Conservation (phyloP, 1,140 invertebrate genomes). For the Papilio aristodemus region DNA sequence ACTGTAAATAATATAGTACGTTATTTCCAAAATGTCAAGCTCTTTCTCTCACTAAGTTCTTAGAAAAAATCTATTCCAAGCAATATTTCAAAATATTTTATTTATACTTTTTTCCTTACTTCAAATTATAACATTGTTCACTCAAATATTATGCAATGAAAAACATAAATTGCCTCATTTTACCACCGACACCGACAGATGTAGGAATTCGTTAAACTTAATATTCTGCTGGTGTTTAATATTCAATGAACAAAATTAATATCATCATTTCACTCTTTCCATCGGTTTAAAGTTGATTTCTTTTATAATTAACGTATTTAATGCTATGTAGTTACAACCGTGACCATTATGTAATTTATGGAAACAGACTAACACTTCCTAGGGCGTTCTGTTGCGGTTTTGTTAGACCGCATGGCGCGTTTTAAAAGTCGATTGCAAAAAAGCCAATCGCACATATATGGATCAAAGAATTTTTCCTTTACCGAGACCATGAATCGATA, state of each 20-base stretch:
- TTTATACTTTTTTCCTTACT: background rate
- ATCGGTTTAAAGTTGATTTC: background rate
- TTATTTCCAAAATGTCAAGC: too few relatives aligned
- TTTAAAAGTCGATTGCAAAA: background rate
- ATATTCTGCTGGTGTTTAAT: slow-evolving; percentile 31
- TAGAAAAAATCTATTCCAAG: too few relatives aligned
- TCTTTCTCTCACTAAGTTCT: too few relatives aligned
- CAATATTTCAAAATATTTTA: background rate
- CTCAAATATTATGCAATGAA: background rate
- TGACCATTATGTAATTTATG: too few relatives aligned
- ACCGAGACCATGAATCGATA: slow-evolving; percentile 37
- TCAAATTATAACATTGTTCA: background rate
- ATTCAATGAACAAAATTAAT: slow-evolving; percentile 16
- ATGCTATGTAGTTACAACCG: background rate
- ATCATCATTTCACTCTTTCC: slow-evolving; percentile 7
- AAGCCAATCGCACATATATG: slow-evolving; percentile 31
- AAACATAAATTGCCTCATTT: slow-evolving; percentile 1
- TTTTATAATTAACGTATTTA: too few relatives aligned
- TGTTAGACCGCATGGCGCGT: slow-evolving; percentile 7
- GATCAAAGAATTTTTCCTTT: slow-evolving; percentile 42
- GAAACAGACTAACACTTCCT: background rate
- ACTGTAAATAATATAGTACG: too few relatives aligned
- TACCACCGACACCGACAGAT: background rate
- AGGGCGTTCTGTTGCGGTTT: background rate
- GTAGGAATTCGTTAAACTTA: slow-evolving; percentile 11